These are phyloP conservation scores for Sebastes aleutianus DNA, from an alignment of 2,797 vertebrate genomes.

Conservation along the genomic window DNA sequence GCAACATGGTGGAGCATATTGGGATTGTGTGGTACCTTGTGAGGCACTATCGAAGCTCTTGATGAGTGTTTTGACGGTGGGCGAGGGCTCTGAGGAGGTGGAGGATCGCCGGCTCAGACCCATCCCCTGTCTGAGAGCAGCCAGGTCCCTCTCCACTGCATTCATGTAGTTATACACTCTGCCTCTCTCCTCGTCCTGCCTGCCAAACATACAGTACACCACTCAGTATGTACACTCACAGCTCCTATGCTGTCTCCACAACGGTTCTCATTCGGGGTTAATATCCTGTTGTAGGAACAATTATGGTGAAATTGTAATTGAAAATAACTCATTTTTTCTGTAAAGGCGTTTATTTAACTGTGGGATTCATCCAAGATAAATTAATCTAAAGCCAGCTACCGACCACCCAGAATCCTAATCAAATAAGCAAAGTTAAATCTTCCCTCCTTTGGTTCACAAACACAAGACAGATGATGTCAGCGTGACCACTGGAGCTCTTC, in stretches of 20 bases:
- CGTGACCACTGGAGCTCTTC: background rate
- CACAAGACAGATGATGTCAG: conserved; percentile 2
- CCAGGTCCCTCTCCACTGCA: conserved; percentile 93
- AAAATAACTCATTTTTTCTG: background rate
- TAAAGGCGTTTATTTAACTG: background rate
- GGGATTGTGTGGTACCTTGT: conserved; percentile 55
- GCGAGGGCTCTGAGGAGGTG: conserved; percentile 93
- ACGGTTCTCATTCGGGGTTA: background rate
- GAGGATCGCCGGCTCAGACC: conserved; percentile 93
- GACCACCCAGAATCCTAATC: background rate
- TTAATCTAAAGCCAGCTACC: background rate
- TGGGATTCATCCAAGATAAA: background rate
- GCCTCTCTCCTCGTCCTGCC: conserved; percentile 96
- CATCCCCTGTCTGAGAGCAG: conserved; percentile 94
- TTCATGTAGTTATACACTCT: conserved; percentile 99
- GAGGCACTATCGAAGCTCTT: conserved; percentile 97
- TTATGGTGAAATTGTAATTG: background rate
- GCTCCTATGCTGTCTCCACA: background rate
- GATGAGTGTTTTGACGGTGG: conserved; percentile 96
- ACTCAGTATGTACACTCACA: background rate
- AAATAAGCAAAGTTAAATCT: conserved; percentile 1
- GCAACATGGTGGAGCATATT: background rate
- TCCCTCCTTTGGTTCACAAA: conserved; percentile 11
- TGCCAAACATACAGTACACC: conserved; percentile 50
- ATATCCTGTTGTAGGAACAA: background rate